Conservation (phyloP, 2,888 invertebrate genomes). For the Zele albiditarsus region DNA sequence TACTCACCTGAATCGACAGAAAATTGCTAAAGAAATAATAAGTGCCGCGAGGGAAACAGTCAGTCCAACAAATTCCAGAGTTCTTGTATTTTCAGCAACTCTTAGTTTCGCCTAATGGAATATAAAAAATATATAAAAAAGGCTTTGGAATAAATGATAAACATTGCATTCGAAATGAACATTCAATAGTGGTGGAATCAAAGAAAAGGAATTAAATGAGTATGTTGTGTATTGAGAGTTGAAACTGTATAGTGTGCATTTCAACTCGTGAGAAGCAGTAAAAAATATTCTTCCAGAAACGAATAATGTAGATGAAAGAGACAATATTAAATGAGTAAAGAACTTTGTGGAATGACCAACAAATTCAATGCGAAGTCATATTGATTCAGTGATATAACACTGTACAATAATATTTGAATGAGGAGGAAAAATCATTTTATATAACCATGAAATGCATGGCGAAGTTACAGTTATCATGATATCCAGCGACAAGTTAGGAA, state of each 20-base stretch:
- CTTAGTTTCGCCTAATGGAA: slow-evolving; percentile 77
- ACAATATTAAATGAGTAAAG: not conserved
- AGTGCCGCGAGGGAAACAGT: slow-evolving; percentile 85
- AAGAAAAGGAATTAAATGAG: not conserved
- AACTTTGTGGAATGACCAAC: not conserved
- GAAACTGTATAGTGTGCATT: no score
- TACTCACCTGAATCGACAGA: slow-evolving; percentile 85
- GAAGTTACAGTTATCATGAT: not conserved
- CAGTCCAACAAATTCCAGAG: slow-evolving; percentile 88
- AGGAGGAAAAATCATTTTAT: not conserved
- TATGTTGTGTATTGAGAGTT: no score
- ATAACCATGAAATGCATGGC: not conserved
- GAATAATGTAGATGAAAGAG: no score
- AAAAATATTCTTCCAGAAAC: no score
- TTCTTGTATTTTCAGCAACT: slow-evolving; percentile 82
- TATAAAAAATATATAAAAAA: slow-evolving; percentile 24
- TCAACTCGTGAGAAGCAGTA: no score
- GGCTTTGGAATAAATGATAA: not conserved
- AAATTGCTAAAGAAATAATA: slow-evolving; percentile 84
- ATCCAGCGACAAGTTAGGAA: not conserved
- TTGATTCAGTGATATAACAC: no score
- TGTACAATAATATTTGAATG: no score
- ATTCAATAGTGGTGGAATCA: not conserved
- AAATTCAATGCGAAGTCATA: not conserved
- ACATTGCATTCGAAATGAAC: not conserved